Evolutionary conservation across 2,888 invertebrate genomes (phyloP).

Genomic region (Oegoconia quadripuncta): DNA sequence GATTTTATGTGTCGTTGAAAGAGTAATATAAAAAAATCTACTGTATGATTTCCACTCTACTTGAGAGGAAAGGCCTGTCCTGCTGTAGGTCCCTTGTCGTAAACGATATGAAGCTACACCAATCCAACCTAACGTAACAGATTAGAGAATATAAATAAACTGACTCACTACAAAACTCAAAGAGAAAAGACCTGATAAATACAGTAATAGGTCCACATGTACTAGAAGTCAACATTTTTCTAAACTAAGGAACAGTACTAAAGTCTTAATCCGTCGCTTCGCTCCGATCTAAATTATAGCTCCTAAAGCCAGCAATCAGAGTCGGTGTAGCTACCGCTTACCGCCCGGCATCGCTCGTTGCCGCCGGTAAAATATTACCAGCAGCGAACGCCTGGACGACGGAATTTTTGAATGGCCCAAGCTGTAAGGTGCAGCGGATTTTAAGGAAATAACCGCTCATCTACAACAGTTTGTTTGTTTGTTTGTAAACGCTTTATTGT

Average conservation of each 20-base stretch:
- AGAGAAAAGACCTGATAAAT: too few species aligned
- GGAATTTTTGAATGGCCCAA: conserved; percentile 15
- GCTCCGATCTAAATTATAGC: conserved; percentile 47
- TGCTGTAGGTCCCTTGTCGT: too few species aligned
- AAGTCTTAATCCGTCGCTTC: conserved; percentile 44
- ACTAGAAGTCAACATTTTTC: neutral
- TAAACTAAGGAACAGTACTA: conserved; percentile 17
- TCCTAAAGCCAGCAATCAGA: conserved; percentile 49
- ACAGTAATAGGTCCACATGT: neutral
- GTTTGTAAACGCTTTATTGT: neutral
- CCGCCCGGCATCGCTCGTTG: conserved; percentile 28
- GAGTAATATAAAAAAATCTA: too few species aligned
- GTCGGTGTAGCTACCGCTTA: conserved; percentile 27
- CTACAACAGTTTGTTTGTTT: too few species aligned
- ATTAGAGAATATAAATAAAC: too few species aligned
- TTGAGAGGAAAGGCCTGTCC: too few species aligned
- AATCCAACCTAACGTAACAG: too few species aligned
- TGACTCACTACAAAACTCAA: too few species aligned
- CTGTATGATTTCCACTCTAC: too few species aligned
- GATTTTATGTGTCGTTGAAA: too few species aligned
- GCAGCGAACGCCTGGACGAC: conserved; percentile 22
- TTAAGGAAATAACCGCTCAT: neutral
- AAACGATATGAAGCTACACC: too few species aligned
- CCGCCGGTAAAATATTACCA: conserved; percentile 43
- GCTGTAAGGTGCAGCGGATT: conserved; percentile 9